Conservation (phyloP, 1,140 invertebrate genomes). For the Diachasma alloeum region DNA sequence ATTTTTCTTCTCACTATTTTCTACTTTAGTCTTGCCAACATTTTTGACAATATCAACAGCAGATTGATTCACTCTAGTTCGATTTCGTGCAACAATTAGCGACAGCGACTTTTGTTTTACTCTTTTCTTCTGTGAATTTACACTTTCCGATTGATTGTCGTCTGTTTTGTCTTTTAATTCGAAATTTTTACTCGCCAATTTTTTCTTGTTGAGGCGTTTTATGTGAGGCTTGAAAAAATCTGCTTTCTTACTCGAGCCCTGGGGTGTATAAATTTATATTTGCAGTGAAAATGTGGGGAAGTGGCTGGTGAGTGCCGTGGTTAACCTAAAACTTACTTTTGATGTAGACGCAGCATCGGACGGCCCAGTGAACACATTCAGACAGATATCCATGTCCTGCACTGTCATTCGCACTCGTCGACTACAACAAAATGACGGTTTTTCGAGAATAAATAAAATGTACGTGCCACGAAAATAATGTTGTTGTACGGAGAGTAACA, state of each 20-base stretch:
- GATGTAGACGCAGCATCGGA: background rate
- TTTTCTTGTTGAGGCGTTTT: slow-evolving; percentile 8
- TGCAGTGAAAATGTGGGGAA: background rate
- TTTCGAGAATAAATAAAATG: background rate
- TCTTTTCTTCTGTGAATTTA: slow-evolving; percentile 31
- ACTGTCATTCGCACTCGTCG: slow-evolving; percentile 41
- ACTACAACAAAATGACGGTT: background rate
- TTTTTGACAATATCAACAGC: background rate
- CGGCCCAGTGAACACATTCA: slow-evolving; percentile 43
- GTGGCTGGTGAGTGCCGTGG: background rate
- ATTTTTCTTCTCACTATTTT: slow-evolving; percentile 17
- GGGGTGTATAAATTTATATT: background rate
- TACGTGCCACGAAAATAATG: background rate
- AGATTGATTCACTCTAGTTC: background rate
- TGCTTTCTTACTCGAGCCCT: slow-evolving; percentile 20
- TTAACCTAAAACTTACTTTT: slow-evolving; percentile 46
- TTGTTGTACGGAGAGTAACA: background rate
- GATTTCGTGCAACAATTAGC: slow-evolving; percentile 50
- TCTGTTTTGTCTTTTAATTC: background rate
- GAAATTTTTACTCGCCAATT: background rate
- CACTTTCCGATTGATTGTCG: background rate
- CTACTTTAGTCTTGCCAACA: background rate
- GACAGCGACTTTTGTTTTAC: slow-evolving; percentile 56
- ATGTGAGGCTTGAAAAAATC: slow-evolving; percentile 31
- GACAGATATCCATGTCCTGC: slow-evolving; percentile 49